Conservation (phyloP, 2,888 invertebrate species). For the Parascotia fuliginaria region DNA sequence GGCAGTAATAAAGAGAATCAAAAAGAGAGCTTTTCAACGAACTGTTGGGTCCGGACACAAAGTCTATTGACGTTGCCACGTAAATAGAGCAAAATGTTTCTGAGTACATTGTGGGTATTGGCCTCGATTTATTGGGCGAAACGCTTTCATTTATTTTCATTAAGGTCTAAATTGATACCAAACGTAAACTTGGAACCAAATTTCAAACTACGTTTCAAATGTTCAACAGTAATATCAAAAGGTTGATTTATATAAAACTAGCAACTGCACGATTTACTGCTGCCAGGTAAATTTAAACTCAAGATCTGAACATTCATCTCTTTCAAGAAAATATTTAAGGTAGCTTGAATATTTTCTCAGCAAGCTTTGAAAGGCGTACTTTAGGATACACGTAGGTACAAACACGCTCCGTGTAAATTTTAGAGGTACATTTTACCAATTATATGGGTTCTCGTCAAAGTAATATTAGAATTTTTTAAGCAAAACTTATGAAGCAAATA, state of each 20-base stretch:
- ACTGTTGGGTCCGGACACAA: conserved; percentile 40
- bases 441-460: background rate
- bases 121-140: conserved; percentile 37
- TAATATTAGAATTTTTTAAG: background rate
- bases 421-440: too few relatives aligned
- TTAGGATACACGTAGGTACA: too few relatives aligned
- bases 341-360: conserved; percentile 5
- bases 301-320: conserved; percentile 12
- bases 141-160: conserved; percentile 52
- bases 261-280: conserved; percentile 6
- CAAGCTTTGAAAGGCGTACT: conserved; percentile 4
- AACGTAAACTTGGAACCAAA: conserved; percentile 23
- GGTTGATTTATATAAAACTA: conserved; percentile 27
- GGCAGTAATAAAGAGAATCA: conserved; percentile 52
- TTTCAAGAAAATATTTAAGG: conserved; percentile 12
- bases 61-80: conserved; percentile 42
- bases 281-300: conserved; percentile 17
- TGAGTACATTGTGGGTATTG: conserved; percentile 24
- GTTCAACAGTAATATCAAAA: conserved; percentile 14
- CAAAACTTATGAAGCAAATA: background rate
- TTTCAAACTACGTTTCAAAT: conserved; percentile 22
- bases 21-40: conserved; percentile 35
- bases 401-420: too few relatives aligned
- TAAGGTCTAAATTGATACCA: conserved; percentile 37
- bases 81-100: conserved; percentile 41